Evolutionary conservation across 2,888 invertebrate species (phyloP), one percentile per base, ranked within the genome.

Genomic region (Phengaris arion): DNA sequence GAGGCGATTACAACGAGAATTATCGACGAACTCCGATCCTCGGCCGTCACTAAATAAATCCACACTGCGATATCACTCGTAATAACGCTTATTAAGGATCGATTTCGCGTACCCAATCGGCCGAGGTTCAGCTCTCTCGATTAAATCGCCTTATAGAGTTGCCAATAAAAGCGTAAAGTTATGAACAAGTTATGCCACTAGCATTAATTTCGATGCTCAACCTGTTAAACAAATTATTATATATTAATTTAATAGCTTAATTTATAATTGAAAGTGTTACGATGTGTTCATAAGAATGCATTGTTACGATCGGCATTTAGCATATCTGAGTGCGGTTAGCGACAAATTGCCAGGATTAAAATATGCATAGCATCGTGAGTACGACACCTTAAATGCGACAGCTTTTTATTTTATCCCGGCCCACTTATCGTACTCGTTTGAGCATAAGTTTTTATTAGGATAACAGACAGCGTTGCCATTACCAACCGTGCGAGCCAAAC

Each of bases 171-270:
- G 89, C 91, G 89, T 92, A 86, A 92, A 93, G 89, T 93, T 93
- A 93, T 93, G 93, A 88, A 85, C 89, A 89, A 89, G 92, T 91
- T 92, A 91, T 91, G 90, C 92, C 90, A 89, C 91, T 91, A 91
- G 93, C 93, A 93, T 93, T 93, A 91, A 93, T 92, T 93, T 89
- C 86, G 93, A 93, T 93, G 93, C 92, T 93, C 89, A 93, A 91
- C 90, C 91, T 88, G 93, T 93, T 93, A 93, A 93, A 93, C 93
- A 93, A 93, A 93, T 93, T 93, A 93, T 91, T 84, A 89, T 89
- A 86, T 91, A 92, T 93, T 92, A 93, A 91, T 86, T 93, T 93
- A 90, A 93, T 93, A 91, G 92, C 93, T 93, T 92, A 91, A 93
- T 93, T 92, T 93, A 92, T 93, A 92, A 92, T 92, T 93, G 91